Evolutionary conservation across 2,888 invertebrate genomes (phyloP), one percentile per base, ranked within the genome.

Genomic region (Lepidonotus clava): DNA sequence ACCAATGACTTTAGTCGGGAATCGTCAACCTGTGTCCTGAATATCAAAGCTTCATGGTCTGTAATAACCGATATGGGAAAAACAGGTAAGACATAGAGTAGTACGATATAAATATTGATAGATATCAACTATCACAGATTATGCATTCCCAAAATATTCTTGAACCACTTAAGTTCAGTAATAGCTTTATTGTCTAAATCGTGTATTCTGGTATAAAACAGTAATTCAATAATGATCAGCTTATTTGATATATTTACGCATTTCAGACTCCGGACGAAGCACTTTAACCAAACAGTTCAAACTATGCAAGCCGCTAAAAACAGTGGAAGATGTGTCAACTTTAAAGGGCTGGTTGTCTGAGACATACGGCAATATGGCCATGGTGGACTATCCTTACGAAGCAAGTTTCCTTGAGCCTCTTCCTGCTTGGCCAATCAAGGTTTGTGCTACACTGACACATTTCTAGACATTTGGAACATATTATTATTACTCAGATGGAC

Each of bases 321-420:
- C 95, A 83, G 90, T 94, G 0, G 94, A 94, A 0, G 96, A 96
- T 90, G 92, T 96, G 0, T 91, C 94, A 0, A 91, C 90, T 0
- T 95, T 85, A 6, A 85, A 85, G 51, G 28, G 11, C 21, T 85
- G 85, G 85, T 32, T 85, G 11, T 21, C 41, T 4, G 85, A 76
- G n/a, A 71, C 85, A 4, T 85, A 97, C 93, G 96, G 95, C 11
- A 96, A 97, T 91, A 94, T 98, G 89, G 98, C 98, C 0, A 99
- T 99, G 98, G 96, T 97, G 24, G 97, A 99, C 95, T 99, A 99
- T 94, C 99, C 99, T 0, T 99, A 98, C 93, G 95, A 96, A 0
- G 96, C 97, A 0, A 96, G 96, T 91, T 99, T 99, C 94, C 94
- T 99, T 83, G 95, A 96, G 80, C 94, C 94, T 28, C 91, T 99